A percentile compares a stretch with the other conserved stretches of the same genome.
These are phyloP conservation scores for Triplophysa siluroides DNA, from an alignment of 2,113 vertebrate genomes.

Conservation along the genomic window DNA sequence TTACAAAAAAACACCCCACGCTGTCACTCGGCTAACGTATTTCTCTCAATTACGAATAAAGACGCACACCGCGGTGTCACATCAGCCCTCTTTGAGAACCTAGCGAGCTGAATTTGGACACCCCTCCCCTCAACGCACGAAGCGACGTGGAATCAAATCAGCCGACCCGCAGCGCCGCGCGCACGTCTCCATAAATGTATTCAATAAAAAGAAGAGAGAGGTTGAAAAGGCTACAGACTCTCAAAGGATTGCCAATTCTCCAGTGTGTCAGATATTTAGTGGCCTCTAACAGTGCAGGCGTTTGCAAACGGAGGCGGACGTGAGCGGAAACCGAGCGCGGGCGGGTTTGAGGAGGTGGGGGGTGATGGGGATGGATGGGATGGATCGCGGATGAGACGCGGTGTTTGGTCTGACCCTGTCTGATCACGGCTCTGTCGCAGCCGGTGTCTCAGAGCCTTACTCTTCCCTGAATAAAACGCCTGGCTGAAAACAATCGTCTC, in stretches of 20 bases:
- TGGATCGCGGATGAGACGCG: constrained; percentile 21
- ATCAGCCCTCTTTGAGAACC: constrained; percentile 39
- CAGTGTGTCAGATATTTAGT: constrained; percentile 55
- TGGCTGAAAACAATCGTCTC: constrained; percentile 34
- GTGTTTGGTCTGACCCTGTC: constrained; percentile 44
- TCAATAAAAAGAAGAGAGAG: constrained; percentile 55
- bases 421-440: constrained; percentile 43
- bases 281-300: constrained; percentile 47
- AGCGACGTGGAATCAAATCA: constrained; percentile 52
- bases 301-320: constrained; percentile 49
- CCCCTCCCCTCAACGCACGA: constrained; percentile 14
- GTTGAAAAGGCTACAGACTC: constrained; percentile 55
- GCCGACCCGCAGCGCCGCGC: constrained; percentile 47
- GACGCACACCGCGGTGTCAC: constrained; percentile 38
- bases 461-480: constrained; percentile 42
- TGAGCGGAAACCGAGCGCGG: constrained; percentile 48
- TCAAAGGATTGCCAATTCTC: constrained; percentile 56
- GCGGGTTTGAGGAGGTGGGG: neutral
- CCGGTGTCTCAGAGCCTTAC: constrained; percentile 32
- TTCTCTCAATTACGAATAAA: constrained; percentile 42
- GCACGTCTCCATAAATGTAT: constrained; percentile 55
- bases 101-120: constrained; percentile 37
- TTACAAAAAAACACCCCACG: constrained; percentile 32
- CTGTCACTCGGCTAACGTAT: constrained; percentile 15
- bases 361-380: neutral